Evolutionary conservation across 1,140 invertebrate species (phyloP).

Genomic region (Steinernema khuongi): DNA sequence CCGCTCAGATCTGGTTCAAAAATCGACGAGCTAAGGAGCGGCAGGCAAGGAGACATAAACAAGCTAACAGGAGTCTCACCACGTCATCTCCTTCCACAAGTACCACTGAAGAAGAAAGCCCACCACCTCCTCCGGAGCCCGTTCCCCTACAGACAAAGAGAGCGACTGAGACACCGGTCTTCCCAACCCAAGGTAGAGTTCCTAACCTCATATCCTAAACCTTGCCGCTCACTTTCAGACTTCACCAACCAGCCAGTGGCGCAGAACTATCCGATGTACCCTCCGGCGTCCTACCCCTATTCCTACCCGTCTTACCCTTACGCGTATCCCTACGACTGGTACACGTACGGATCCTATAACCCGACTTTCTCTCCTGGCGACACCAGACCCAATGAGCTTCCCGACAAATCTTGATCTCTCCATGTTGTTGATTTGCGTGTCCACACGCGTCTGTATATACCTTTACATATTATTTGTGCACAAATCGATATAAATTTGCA

Average conservation of each 20-base stretch:
- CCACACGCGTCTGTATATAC: too few relatives aligned
- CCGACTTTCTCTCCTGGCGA: not conserved
- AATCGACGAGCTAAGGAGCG: conserved; percentile 88
- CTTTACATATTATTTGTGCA: not conserved
- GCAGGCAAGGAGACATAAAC: conserved; percentile 73
- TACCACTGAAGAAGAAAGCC: not conserved
- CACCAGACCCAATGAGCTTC: not conserved
- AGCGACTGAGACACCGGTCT: not conserved
- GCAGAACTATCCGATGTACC: not conserved
- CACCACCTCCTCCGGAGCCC: not conserved
- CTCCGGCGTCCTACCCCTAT: not conserved
- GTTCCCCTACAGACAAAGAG: not conserved
- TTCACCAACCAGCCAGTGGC: not conserved
- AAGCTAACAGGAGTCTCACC: not conserved
- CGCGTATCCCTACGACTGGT: not conserved
- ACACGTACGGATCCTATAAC: not conserved
- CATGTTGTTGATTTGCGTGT: not conserved
- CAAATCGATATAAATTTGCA: not conserved
- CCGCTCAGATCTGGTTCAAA: conserved; percentile 87
- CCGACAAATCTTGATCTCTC: not conserved
- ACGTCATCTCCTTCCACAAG: not conserved
- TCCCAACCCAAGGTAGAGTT: not conserved
- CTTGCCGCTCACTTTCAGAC: not conserved
- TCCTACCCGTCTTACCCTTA: not conserved
- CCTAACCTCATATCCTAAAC: not conserved